Conservation (phyloP, 2,888 invertebrate species). For the Dynastes grantii region DNA sequence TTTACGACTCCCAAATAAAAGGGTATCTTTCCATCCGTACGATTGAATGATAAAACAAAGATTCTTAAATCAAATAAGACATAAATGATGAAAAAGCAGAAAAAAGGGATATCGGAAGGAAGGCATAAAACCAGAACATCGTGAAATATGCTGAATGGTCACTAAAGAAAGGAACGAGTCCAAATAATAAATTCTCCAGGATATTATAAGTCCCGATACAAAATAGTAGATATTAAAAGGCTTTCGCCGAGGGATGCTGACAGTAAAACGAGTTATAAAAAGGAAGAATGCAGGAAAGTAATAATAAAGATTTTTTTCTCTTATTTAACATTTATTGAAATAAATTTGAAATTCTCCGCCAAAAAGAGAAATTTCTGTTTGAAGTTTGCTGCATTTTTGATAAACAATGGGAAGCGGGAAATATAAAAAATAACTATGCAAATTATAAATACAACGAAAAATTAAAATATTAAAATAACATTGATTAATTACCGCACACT, state of each 20-base stretch:
- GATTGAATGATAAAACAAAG: conserved; percentile 42
- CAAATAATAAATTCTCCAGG: conserved; percentile 55
- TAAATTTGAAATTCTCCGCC: not conserved
- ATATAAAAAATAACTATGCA: not conserved
- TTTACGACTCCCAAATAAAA: conserved; percentile 27
- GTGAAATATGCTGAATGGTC: conserved; percentile 56
- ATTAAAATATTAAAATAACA: conserved; percentile 3
- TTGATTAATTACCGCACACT: not conserved
- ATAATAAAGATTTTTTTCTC: conserved; percentile 4
- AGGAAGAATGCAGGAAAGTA: conserved; percentile 50
- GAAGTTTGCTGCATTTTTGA: not conserved
- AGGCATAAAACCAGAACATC: conserved; percentile 48
- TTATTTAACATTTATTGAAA: not conserved
- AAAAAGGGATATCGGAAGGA: conserved; percentile 52
- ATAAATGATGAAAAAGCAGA: conserved; percentile 64
- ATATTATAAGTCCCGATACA: conserved; percentile 58
- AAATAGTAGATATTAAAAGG: conserved; percentile 45
- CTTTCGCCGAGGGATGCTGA: conserved; percentile 47
- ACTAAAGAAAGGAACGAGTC: conserved; percentile 51
- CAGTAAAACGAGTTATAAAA: conserved; percentile 57
- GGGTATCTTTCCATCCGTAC: conserved; percentile 19
- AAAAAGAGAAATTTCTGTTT: not conserved
- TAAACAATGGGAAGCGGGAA: not conserved
- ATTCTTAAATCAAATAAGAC: conserved; percentile 59
- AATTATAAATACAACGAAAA: conserved; percentile 3